Percentiles rank a stretch among this genome's conserved stretches.
Conservation (phyloP, 2,888 invertebrate genomes). For the Lymantria monacha region DNA sequence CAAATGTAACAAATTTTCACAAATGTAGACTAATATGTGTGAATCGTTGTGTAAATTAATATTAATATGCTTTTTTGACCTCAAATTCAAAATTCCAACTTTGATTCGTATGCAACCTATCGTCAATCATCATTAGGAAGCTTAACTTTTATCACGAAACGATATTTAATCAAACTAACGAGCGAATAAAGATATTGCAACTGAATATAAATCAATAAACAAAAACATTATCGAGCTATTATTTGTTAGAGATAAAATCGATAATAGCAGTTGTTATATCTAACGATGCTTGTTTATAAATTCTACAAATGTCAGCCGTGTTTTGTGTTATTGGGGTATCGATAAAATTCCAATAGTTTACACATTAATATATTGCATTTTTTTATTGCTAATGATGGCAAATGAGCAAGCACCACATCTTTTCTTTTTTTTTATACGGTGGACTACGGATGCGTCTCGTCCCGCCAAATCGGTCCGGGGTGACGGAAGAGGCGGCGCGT, state of each 20-base stretch:
- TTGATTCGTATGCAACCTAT: neutral
- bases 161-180: neutral
- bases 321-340: constrained; percentile 22
- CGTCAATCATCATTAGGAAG: neutral
- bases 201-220: constrained; percentile 1
- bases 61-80: neutral
- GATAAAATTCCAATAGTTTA: constrained; percentile 14
- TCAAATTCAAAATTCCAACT: neutral
- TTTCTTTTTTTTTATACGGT: no score
- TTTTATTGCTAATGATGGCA: no score
- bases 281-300: constrained; percentile 30
- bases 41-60: neutral
- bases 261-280: constrained; percentile 26
- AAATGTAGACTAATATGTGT: neutral
- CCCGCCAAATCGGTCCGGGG: no score
- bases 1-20: no score
- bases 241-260: constrained; percentile 30
- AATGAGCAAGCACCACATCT: no score
- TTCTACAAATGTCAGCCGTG: constrained; percentile 23
- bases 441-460: no score
- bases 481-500: no score
- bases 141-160: neutral
- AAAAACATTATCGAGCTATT: constrained; percentile 5
- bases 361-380: constrained; percentile 13
- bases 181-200: neutral